Conservation (phyloP, 2,888 invertebrate species). For the Cheilosia impressa region DNA sequence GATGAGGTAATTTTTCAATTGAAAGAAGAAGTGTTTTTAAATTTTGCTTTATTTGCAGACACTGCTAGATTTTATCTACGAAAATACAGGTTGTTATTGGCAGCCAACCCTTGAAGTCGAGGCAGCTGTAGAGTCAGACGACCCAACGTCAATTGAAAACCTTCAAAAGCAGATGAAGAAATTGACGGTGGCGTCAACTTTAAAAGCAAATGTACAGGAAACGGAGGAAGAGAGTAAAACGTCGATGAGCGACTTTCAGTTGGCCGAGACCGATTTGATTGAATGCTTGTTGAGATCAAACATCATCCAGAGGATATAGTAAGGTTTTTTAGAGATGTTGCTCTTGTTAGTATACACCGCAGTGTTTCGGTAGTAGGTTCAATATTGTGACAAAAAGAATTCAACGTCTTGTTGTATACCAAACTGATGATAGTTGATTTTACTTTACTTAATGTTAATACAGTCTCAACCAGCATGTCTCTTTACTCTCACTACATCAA, state of each 20-base stretch:
- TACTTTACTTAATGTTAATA: too few species aligned
- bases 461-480: too few species aligned
- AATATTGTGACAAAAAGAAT: too few species aligned
- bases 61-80: slow-evolving; percentile 88
- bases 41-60: slow-evolving; percentile 79
- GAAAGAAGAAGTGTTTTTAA: not conserved
- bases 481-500: too few species aligned
- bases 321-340: slow-evolving; percentile 56
- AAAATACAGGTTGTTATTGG: slow-evolving; percentile 87
- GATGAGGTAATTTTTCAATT: slow-evolving; percentile 87
- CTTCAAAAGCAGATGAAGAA: slow-evolving; percentile 85
- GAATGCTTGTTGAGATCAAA: slow-evolving; percentile 90
- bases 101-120: slow-evolving; percentile 86
- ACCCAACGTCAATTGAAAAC: slow-evolving; percentile 84
- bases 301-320: slow-evolving; percentile 89
- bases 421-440: too few species aligned
- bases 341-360: too few species aligned
- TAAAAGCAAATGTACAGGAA: slow-evolving; percentile 80
- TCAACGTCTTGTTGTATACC: too few species aligned
- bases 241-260: slow-evolving; percentile 93
- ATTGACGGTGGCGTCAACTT: slow-evolving; percentile 78
- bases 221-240: slow-evolving; percentile 84
- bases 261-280: slow-evolving; percentile 92
- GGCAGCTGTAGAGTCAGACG: slow-evolving; percentile 78
- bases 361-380: too few species aligned